phyloP scores from a whole-genome alignment of 2,888 invertebrate genomes.

The Trisateles emortualis region DNA sequence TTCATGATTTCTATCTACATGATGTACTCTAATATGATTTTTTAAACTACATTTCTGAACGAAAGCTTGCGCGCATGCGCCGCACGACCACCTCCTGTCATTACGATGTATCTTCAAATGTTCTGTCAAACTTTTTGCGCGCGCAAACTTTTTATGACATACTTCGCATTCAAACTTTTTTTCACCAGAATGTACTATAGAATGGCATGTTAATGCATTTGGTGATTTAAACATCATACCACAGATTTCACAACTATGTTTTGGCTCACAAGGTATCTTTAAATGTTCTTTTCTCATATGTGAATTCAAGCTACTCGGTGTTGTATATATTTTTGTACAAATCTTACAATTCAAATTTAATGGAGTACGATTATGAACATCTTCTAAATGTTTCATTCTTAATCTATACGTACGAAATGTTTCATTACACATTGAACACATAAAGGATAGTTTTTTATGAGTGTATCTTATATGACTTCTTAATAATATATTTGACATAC shows the following conservation, averaged over 20 bases:
- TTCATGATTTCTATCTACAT: constrained; percentile 26
- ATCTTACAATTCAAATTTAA: constrained; percentile 41
- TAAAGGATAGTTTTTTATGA: constrained; percentile 54
- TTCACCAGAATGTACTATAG: constrained; percentile 44
- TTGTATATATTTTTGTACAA: constrained; percentile 39
- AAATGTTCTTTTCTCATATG: constrained; percentile 40
- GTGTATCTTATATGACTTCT: constrained; percentile 54
- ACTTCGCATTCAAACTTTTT: constrained; percentile 71
- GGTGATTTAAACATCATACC: constrained; percentile 31
- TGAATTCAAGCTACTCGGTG: constrained; percentile 27
- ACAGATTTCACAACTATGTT: constrained; percentile 31
- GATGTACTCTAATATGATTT: constrained; percentile 50
- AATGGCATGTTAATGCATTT: constrained; percentile 19
- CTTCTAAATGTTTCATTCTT: constrained; percentile 38
- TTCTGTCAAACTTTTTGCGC: constrained; percentile 50
- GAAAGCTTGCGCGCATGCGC: constrained; percentile 53
- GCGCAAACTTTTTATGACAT: constrained; percentile 63
- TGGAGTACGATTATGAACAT: constrained; percentile 35
- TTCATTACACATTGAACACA: constrained; percentile 44
- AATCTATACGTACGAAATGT: constrained; percentile 24
- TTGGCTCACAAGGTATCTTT: constrained; percentile 23
- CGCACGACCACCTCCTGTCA: constrained; percentile 53
- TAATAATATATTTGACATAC: constrained; percentile 22
- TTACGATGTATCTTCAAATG: constrained; percentile 60
- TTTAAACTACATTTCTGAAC: constrained; percentile 61